These are phyloP conservation scores for Oophaga pumilio DNA, from an alignment of 2,113 vertebrate genomes.

Conservation along the genomic window DNA sequence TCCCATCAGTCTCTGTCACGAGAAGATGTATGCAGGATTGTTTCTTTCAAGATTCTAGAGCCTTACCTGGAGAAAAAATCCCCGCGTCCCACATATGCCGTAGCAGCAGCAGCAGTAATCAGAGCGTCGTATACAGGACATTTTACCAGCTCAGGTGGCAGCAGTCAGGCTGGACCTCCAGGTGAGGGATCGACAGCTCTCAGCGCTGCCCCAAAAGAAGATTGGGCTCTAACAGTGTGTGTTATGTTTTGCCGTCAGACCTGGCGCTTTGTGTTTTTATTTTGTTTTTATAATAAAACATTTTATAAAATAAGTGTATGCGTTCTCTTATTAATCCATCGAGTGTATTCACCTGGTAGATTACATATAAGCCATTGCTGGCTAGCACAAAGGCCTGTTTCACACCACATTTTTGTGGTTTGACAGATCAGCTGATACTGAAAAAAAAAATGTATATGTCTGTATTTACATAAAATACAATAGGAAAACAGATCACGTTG, in stretches of 20 bases:
- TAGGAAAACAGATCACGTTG: no score
- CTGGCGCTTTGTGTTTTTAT: constrained; percentile 41
- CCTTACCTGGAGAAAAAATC: background rate
- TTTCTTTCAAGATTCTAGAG: background rate
- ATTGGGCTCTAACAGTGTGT: constrained; percentile 10
- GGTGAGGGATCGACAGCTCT: constrained; percentile 45
- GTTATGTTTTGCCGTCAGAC: constrained; percentile 14
- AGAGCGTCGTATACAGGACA: background rate
- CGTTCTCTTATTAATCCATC: background rate
- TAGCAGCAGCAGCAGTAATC: background rate
- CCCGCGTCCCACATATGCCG: background rate
- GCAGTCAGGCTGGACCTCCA: constrained; percentile 40
- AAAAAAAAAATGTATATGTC: no score
- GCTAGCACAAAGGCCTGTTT: no score
- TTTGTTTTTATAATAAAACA: constrained; percentile 57
- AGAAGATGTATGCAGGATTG: background rate
- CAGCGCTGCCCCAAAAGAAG: constrained; percentile 3
- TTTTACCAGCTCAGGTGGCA: constrained; percentile 4
- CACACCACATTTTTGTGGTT: no score
- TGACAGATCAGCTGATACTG: no score
- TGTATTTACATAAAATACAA: no score
- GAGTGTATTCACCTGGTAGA: background rate
- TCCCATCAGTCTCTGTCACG: background rate
- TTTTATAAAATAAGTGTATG: constrained; percentile 44
- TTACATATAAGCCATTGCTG: background rate